phyloP scores from a whole-genome alignment of 2,113 vertebrate species.

The Glaucomys volans region DNA sequence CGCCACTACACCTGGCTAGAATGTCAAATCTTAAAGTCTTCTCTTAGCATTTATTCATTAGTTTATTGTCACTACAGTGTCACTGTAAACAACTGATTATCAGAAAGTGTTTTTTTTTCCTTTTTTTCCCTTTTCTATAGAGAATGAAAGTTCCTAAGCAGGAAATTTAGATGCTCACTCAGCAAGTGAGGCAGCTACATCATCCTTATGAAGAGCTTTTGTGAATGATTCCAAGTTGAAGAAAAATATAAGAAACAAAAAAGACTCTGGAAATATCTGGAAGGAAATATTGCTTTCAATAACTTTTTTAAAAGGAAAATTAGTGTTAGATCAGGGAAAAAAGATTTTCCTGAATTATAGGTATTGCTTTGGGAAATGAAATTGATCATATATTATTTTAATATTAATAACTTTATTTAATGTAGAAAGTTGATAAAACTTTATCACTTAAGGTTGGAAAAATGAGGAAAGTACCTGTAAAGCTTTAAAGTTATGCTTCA shows the following conservation, averaged over 20 bases:
- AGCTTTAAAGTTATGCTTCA: neutral
- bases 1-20: too few relatives aligned
- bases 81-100: neutral
- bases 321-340: slow-evolving; percentile 29
- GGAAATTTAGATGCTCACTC: slow-evolving; percentile 31
- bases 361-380: neutral
- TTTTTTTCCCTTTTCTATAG: neutral
- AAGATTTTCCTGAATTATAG: neutral
- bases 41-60: neutral
- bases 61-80: neutral
- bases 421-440: slow-evolving; percentile 21
- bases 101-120: neutral
- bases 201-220: slow-evolving; percentile 44
- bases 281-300: slow-evolving; percentile 57
- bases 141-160: slow-evolving; percentile 15
- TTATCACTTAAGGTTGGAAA: neutral
- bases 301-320: slow-evolving; percentile 39
- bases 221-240: slow-evolving; percentile 43
- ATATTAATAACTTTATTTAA: neutral
- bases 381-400: neutral
- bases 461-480: neutral
- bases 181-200: slow-evolving; percentile 43
- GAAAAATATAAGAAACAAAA: slow-evolving; percentile 33
- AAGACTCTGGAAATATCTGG: neutral
- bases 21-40: neutral